phyloP scores from a whole-genome alignment of 30 jellyfish, hydroid and myxozoan genomes.

The Nemopilema nomurai region DNA sequence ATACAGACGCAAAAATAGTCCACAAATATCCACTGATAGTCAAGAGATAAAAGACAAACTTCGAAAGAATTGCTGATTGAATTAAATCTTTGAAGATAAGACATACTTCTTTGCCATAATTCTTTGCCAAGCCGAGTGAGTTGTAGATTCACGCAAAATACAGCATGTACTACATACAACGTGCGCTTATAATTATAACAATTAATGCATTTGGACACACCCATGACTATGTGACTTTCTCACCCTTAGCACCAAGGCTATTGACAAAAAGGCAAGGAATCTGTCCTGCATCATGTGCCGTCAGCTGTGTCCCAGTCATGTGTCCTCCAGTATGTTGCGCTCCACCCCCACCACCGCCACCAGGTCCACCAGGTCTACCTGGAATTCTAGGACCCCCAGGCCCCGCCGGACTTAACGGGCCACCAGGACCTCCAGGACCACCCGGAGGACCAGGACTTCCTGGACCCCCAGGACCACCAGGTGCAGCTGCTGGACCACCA shows the following conservation, averaged over 20 bases:
- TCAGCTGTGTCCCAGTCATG: conserved; percentile 76
- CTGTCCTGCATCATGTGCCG: conserved; percentile 75
- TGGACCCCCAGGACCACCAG: conserved; percentile 94
- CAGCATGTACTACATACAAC: not conserved
- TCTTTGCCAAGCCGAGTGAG: not conserved
- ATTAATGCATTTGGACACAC: too few species aligned
- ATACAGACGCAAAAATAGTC: too few species aligned
- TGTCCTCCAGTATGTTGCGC: conserved; percentile 71
- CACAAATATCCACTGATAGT: too few species aligned
- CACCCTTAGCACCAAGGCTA: not conserved
- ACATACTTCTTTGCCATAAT: too few species aligned
- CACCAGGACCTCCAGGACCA: conserved; percentile 76
- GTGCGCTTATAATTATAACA: too few species aligned
- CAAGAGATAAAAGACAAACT: too few species aligned
- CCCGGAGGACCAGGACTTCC: conserved; percentile 90
- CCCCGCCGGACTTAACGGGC: conserved; percentile 95
- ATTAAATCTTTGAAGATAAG: too few species aligned
- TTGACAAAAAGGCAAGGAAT: conserved; percentile 47
- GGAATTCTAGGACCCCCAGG: conserved; percentile 99
- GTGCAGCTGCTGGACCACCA: conserved; percentile 98
- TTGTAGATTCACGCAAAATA: not conserved
- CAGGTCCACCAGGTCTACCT: conserved; percentile 85
- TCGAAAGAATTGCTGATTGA: too few species aligned
- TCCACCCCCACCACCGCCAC: conserved; percentile 67
- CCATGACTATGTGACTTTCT: too few species aligned